These are phyloP conservation scores for Drosophila niveifrons DNA, from an alignment of 2,888 invertebrate species.

Conservation along the genomic window DNA sequence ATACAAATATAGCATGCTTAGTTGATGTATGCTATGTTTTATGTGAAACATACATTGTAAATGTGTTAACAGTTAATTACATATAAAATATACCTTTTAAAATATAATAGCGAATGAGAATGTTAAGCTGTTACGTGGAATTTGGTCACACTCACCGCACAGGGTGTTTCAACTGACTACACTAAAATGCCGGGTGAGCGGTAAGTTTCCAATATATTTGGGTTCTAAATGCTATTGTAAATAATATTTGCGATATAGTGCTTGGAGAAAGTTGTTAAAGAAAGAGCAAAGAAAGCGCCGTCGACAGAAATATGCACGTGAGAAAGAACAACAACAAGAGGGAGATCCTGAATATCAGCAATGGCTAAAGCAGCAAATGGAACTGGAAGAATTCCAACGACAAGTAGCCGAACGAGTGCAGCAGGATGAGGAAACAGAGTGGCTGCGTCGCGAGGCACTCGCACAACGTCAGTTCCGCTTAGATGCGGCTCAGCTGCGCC, in stretches of 20 bases:
- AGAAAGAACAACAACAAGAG: constrained; percentile 86
- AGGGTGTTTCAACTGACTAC: constrained; percentile 32
- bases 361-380: constrained; percentile 86
- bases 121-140: not conserved
- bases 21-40: too few relatives aligned
- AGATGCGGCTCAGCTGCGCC: constrained; percentile 87
- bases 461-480: constrained; percentile 88
- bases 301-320: constrained; percentile 87
- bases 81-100: too few relatives aligned
- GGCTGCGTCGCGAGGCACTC: constrained; percentile 89
- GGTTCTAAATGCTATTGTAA: not conserved
- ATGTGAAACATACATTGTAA: not conserved
- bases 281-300: constrained; percentile 89
- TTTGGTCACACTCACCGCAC: constrained; percentile 36
- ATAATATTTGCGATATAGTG: constrained; percentile 75
- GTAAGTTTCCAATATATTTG: constrained; percentile 14
- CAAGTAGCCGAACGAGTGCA: constrained; percentile 87
- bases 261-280: constrained; percentile 91
- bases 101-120: not conserved
- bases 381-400: constrained; percentile 86
- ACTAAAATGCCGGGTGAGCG: constrained; percentile 48
- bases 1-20: too few relatives aligned
- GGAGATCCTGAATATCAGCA: constrained; percentile 42
- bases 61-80: too few relatives aligned
- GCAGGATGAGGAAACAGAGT: constrained; percentile 88